These are phyloP conservation scores for Tyria jacobaeae DNA, from an alignment of 2,888 invertebrate genomes.

Conservation along the genomic window DNA sequence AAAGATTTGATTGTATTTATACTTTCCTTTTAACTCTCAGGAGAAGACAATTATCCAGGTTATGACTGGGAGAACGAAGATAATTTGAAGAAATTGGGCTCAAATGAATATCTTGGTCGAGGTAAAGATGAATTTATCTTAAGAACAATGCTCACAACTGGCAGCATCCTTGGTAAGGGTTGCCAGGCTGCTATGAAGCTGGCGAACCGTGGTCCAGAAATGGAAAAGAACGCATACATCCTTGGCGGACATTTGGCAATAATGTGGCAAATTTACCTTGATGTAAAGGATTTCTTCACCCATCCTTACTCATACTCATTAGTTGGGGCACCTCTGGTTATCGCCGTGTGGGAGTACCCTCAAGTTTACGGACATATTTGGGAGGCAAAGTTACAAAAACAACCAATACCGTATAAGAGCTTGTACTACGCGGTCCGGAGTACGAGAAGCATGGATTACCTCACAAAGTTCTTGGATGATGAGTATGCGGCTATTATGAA, in stretches of 20 bases:
- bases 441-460: slow-evolving; percentile 75
- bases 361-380: slow-evolving; percentile 71
- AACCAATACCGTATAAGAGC: slow-evolving; percentile 69
- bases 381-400: slow-evolving; percentile 67
- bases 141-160: slow-evolving; percentile 75
- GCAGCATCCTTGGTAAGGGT: slow-evolving; percentile 78
- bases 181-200: slow-evolving; percentile 80
- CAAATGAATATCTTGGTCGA: slow-evolving; percentile 72
- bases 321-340: slow-evolving; percentile 73
- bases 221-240: slow-evolving; percentile 72
- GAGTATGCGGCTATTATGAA: slow-evolving; percentile 71
- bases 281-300: slow-evolving; percentile 78
- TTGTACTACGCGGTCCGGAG: slow-evolving; percentile 73
- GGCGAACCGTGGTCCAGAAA: slow-evolving; percentile 59
- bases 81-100: slow-evolving; percentile 72
- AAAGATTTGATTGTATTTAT: no score
- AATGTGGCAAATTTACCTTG: slow-evolving; percentile 79
- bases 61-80: slow-evolving; percentile 79
- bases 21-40: slow-evolving; percentile 53
- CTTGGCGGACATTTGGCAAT: slow-evolving; percentile 78
- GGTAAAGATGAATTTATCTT: slow-evolving; percentile 77
- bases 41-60: slow-evolving; percentile 49
- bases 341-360: slow-evolving; percentile 80
- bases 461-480: slow-evolving; percentile 68
- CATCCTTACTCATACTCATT: slow-evolving; percentile 77